Base-by-base conservation (phyloP, 2,797 vertebrate species). In the Jordanella pulchra region DNA sequence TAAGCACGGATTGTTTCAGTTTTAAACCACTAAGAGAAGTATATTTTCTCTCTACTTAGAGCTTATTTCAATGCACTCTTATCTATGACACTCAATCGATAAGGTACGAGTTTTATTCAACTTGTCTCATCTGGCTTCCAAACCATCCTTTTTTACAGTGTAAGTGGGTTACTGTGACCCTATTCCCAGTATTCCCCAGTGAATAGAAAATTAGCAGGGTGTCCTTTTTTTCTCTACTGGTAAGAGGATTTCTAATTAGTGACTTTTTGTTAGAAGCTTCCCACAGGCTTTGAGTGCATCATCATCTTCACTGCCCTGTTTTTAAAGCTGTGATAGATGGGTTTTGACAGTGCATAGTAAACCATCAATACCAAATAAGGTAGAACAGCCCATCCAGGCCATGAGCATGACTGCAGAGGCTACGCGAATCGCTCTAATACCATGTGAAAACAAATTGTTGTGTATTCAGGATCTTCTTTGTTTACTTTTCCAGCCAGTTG, bases 281-380 rank as follows among this genome's bases (percentile, higher is more conserved):
- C 80, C 82, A 61, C 32, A 11, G 56, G 58, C 44, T 74, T 69
- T 74, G 18, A 44, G 44, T 60, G 76, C 35, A 32, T 69, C 47
- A 50, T 80, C 70, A 73, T 50, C 68, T 12, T 65, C 58, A 27
- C 28, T 77, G 69, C 79, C 44, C 64, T 67, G 67, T 76, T 66
- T 79, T 67, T 85, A 13, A 69, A 39, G 45, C 80, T 69, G 78
- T 47, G 47, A 72, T 76, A 65, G 84, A 69, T 65, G 72, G 42
- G 48, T 73, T 80, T 61, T 82, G 79, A 77, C 56, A 75, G 60
- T 63, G 47, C 72, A 54, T 44, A 28, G 76, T 81, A 63, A 81
- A 73, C 69, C 66, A 39, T 4, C 2, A 69, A 10, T 39, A 80
- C 90, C 89, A 89, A 84, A 88, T 87, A 89, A 87, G 85, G 86